These are phyloP conservation scores for Cyanocitta stelleri DNA, from an alignment of 2,113 vertebrate species.

Conservation along the genomic window DNA sequence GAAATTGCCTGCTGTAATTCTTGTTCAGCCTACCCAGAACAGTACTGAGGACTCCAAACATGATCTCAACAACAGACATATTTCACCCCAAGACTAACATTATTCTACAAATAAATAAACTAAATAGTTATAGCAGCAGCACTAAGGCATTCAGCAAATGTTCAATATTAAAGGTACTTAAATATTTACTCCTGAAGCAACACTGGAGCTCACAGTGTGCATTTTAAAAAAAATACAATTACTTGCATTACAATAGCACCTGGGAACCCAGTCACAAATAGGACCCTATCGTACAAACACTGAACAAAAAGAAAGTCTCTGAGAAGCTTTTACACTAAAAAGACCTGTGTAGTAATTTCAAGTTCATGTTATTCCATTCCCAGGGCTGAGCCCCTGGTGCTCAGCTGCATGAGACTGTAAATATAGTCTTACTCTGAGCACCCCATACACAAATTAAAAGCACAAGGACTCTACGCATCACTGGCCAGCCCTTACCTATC, in stretches of 20 bases:
- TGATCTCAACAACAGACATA: not conserved
- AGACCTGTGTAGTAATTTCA: not conserved
- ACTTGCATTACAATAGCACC: slow-evolving; percentile 18
- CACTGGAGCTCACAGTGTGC: not conserved
- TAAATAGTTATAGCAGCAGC: not conserved
- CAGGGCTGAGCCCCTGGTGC: not conserved
- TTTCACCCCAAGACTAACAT: not conserved
- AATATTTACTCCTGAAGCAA: slow-evolving; percentile 50
- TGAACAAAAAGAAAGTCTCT: not conserved
- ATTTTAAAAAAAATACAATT: not conserved
- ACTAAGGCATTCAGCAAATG: not conserved
- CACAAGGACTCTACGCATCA: not conserved
- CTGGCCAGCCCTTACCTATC: not conserved
- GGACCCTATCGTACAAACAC: not conserved
- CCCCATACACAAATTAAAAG: not conserved
- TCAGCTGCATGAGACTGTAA: not conserved
- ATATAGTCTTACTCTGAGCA: not conserved
- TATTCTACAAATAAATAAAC: not conserved
- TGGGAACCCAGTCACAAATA: slow-evolving; percentile 14
- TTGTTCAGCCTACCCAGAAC: not conserved
- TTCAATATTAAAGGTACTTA: slow-evolving; percentile 22
- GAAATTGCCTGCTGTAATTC: not conserved
- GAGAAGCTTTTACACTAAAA: not conserved
- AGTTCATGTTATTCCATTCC: not conserved
- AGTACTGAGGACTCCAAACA: not conserved